Base-by-base conservation (phyloP, 2,113 vertebrate species). In the Colaptes auratus region DNA sequence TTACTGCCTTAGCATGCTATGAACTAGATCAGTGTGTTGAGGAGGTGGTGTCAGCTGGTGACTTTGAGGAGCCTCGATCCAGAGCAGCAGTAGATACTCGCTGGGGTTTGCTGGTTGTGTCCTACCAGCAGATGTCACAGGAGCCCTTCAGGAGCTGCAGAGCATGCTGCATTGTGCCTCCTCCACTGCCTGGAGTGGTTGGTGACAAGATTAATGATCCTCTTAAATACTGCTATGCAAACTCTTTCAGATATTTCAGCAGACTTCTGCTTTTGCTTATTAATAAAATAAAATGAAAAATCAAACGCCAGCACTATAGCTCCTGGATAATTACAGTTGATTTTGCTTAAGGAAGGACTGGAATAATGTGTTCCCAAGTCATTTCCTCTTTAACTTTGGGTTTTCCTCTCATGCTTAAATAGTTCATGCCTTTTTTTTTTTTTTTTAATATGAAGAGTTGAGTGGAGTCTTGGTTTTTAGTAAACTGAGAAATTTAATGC, bases 121-220 rank as follows among this genome's bases (percentile, higher is more conserved):
- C 35, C 56, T 67, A 27, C 82, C 93, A 30, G 84, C 74, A 96
- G 94, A 35, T 81, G 89, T 86, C 91, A 39, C 61, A 48, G 71
- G 36, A 82, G 84, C 42, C 58, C 48, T n/a, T 39, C 9, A n/a
- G 63, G 59, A 96, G 74, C 12, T 24, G 6, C 28, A 23, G 60
- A 72, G n/a, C 42, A 14, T 15, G 39, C 36, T 60, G 35, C 31
- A 14, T 17, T 35, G 3, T 36, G 70, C 21, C 36, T 86, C 15
- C 1, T 30, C 31, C 23, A 24, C 42, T 19, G 56, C 52, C 15
- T 35, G n/a, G 35, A 23, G 9, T 71, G n/a, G 8, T 60, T 74
- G 23, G 11, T 23, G 24, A 7, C 39, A 58, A 65, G 28, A 21
- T 70, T 42, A 23, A 48, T 83, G 53, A 4, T 64, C 18, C 9